Evolutionary conservation across 2,888 invertebrate species (phyloP), one percentile per base, ranked within the genome.

Genomic region (Watsonalla binaria): DNA sequence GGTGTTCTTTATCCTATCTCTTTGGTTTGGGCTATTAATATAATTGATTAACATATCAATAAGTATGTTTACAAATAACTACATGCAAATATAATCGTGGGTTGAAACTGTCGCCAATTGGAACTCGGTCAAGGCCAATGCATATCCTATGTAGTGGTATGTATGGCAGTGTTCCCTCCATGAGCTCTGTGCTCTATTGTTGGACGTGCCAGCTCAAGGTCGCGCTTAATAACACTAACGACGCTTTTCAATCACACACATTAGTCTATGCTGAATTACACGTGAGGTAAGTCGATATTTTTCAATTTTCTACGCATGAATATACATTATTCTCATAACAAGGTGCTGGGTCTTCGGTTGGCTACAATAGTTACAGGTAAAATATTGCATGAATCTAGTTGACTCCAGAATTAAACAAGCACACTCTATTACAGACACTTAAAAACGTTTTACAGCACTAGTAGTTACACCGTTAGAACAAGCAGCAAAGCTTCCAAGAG

Each of bases 371-470:
- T 42, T 11, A 64, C 72, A 86, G 87, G 87, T 89, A 86, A 83
- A 61, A 61, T 62, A 70, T 56, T 79, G 88, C 86, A 86, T 85
- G 86, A 62, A 62, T 67, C 72, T 67, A 76, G 74, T 81, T 78
- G 76, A 81, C 86, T 89, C 88, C 89, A 89, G 88, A 86, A 85
- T 84, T 88, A 88, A 89, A 86, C 79, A 76, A 70, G 72, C 84
- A 86, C 85, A 54, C 58, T 65, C 68, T 61, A 55, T 59, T 62
- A 57, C 64, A 62, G 57, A 59, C 53, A 58, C 52, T 55, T 62
- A 68, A 75, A 70, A 50, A 56, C 62, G 58, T 62, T 73, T 64
- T 62, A 67, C 70, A 61, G 72, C 79, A 80, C 81, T 68, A 57
- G 74, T 83, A 84, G 81, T 69, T 61, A 65, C 84, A 85, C 85